A percentile compares a stretch with the other conserved stretches of the same genome.
phyloP scores from a whole-genome alignment of 1,140 invertebrate species.

The Spodoptera frugiperda region DNA sequence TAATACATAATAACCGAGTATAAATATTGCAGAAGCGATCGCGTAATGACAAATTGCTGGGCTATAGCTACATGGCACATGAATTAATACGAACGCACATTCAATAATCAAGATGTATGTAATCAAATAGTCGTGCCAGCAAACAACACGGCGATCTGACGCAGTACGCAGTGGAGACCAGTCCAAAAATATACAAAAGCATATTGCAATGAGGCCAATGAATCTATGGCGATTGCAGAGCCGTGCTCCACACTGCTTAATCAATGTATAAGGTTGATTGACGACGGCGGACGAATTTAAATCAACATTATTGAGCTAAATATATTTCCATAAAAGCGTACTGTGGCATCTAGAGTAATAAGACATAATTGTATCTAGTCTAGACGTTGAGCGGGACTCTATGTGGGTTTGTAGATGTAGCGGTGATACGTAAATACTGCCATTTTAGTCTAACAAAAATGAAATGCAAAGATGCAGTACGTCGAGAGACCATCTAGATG shows the following conservation, averaged over 20 bases:
- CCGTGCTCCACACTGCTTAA: slow-evolving; percentile 36
- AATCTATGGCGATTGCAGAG: slow-evolving; percentile 40
- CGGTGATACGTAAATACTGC: background rate
- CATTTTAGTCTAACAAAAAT: slow-evolving; percentile 12
- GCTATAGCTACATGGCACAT: slow-evolving; percentile 34
- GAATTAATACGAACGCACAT: slow-evolving; percentile 29
- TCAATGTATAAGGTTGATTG: slow-evolving; percentile 32
- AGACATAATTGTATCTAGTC: slow-evolving; percentile 15
- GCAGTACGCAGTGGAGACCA: slow-evolving; percentile 50
- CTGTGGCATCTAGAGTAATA: background rate
- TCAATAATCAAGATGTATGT: slow-evolving; percentile 36
- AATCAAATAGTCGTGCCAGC: slow-evolving; percentile 46
- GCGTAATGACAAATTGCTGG: slow-evolving; percentile 29
- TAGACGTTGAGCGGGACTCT: slow-evolving; percentile 18
- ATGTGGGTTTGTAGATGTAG: background rate
- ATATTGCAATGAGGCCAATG: slow-evolving; percentile 48
- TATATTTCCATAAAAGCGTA: slow-evolving; percentile 34
- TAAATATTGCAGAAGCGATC: slow-evolving; percentile 31
- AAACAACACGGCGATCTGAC: slow-evolving; percentile 40
- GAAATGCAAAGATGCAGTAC: slow-evolving; percentile 15
- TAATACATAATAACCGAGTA: slow-evolving; percentile 21
- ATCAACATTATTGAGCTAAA: slow-evolving; percentile 35
- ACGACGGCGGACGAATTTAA: slow-evolving; percentile 21
- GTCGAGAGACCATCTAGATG: slow-evolving; percentile 10
- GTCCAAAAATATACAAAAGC: slow-evolving; percentile 58